Evolutionary conservation across 2,888 invertebrate species (phyloP), one percentile per base, ranked within the genome.

Genomic region (Terebella lapidaria): DNA sequence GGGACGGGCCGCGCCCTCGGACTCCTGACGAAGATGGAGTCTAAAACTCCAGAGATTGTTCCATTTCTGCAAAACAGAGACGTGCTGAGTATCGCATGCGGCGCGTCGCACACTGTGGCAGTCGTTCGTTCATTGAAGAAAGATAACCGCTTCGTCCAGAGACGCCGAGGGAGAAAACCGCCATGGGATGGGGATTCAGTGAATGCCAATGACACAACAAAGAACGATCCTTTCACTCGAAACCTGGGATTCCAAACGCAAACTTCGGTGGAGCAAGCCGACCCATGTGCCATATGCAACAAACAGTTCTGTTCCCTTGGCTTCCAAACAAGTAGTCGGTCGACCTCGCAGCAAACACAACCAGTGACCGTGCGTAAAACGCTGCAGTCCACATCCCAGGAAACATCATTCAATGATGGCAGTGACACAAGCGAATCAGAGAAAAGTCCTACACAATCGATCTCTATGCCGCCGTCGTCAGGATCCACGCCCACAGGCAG

Each of bases 1-100:
- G 80, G 80, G 1, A 64, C 66, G 20, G 79, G 80, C 1, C 56
- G 66, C 22, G 72, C 73, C 60, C 66, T 76, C 3, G 78, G 76
- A 4, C 58, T 76, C 18, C 71, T 68, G 1, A 65, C 56, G 2
- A 42, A 60, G 22, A 61, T 63, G 5, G 52, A 62, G 10, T 54
- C 66, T 4, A 64, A 62, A 53, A 60, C 62, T 10, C 80, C 80
- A 3, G 53, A 59, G 0, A 63, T 65, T 18, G 35, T 81, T 1
- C 67, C 72, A 25, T 64, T 63, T 20, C 67, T 80, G 15, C 55
- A 54, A 0, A 73, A 71, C 2, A 67, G 70, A 24, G 68, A 68
- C 54, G 76, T 76, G n/a, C 35, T 79, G 20, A 65, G 67, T 20
- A 68, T 79, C 18, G 64, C 65, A 42, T 74, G 75, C 62, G 80